A percentile compares a stretch with the other conserved stretches of the same genome.
phyloP scores from a whole-genome alignment of 2,888 invertebrate species.

The Microctonus aethiopoides region DNA sequence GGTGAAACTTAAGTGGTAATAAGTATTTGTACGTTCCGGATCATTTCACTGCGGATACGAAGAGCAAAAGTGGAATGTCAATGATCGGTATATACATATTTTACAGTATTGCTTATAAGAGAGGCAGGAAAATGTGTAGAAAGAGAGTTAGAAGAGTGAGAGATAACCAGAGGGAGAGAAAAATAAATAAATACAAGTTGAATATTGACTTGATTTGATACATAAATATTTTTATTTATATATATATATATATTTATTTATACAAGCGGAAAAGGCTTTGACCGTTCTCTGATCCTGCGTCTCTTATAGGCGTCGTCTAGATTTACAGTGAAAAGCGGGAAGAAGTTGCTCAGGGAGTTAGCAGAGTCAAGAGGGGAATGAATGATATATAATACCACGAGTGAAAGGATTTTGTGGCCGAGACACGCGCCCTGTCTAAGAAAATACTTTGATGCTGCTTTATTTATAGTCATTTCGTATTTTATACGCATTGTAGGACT shows the following conservation, averaged over 20 bases:
- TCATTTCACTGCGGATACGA: constrained; percentile 31
- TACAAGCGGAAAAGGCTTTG: constrained; percentile 17
- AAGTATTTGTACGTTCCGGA: constrained; percentile 24
- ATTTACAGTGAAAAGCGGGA: constrained; percentile 27
- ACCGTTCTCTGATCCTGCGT: not conserved
- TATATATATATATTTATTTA: no score
- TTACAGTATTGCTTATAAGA: not conserved
- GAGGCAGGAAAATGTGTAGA: not conserved
- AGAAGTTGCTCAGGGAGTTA: constrained; percentile 32
- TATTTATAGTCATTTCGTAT: constrained; percentile 14
- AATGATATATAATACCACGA: constrained; percentile 39
- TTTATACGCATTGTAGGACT: constrained; percentile 41
- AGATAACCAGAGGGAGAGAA: no score
- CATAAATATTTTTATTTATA: no score
- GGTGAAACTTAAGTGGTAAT: constrained; percentile 48
- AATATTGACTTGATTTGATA: no score
- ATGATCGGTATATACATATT: constrained; percentile 19
- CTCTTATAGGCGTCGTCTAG: constrained; percentile 10
- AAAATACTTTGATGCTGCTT: constrained; percentile 31
- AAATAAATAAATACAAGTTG: not conserved
- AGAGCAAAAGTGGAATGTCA: constrained; percentile 34
- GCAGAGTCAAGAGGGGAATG: constrained; percentile 33
- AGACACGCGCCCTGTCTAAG: constrained; percentile 56
- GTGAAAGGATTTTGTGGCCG: constrained; percentile 57
- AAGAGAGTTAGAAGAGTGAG: not conserved